Conservation (phyloP, 2,888 invertebrate genomes). For the Ophioninae sp. region DNA sequence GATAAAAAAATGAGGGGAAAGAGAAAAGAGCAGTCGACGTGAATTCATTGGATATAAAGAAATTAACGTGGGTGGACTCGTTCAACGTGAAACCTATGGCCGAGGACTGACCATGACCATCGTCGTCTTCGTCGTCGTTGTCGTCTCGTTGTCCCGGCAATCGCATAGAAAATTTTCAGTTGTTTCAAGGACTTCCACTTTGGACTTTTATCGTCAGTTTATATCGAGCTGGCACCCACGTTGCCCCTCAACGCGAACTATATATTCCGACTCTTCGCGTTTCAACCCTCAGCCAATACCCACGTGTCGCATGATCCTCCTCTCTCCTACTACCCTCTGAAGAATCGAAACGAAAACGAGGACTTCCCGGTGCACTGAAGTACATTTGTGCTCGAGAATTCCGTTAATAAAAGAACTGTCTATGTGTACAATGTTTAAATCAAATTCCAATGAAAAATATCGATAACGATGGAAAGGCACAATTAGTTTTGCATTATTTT, state of each 20-base stretch:
- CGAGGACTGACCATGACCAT: conserved; percentile 60
- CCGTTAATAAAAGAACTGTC: too few relatives aligned
- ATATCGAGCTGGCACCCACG: conserved; percentile 52
- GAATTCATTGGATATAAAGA: conserved; percentile 56
- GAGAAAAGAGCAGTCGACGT: conserved; percentile 45
- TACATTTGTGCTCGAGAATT: not conserved
- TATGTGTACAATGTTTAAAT: too few relatives aligned
- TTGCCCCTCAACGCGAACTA: conserved; percentile 24
- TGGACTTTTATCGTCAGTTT: conserved; percentile 52
- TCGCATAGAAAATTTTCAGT: conserved; percentile 57
- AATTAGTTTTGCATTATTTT: too few relatives aligned
- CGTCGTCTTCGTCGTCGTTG: conserved; percentile 46
- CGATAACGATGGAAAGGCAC: too few relatives aligned
- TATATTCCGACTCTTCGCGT: conserved; percentile 20
- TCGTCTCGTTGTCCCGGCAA: conserved; percentile 24
- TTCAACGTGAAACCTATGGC: conserved; percentile 53
- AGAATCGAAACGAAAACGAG: not conserved
- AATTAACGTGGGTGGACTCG: conserved; percentile 62
- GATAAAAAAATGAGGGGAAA: conserved; percentile 11
- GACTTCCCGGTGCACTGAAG: not conserved
- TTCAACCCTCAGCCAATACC: conserved; percentile 19
- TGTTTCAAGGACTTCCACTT: conserved; percentile 59
- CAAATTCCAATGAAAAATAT: too few relatives aligned
- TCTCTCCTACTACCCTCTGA: not conserved
- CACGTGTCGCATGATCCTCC: conserved; percentile 23